Evolutionary conservation across 2,888 invertebrate species (phyloP), one percentile per base, ranked within the genome.

Genomic region (Melanostoma scalare): DNA sequence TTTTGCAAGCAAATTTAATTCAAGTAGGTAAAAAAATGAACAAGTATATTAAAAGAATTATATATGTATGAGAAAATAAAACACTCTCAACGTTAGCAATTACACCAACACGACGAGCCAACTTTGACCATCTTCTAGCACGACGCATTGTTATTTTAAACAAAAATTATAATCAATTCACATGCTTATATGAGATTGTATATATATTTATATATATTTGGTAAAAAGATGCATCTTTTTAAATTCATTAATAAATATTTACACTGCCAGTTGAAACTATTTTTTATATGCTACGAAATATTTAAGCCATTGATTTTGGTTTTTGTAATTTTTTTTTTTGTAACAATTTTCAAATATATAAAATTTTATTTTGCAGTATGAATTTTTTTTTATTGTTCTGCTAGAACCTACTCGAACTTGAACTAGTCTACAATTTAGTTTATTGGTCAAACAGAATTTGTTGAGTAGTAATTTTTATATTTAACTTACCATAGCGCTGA

Each of bases 401-500:
- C 74, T 79, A 79, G 65, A 79, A 79, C 84, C 84, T 84, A 84
- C 84, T 79, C 52, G 74, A 84, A 84, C 71, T 84, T 75, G 58
- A 71, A 61, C 84, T 84, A 84, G 46, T 65, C 84, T 84, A 84
- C 84, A 55, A 68, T 84, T 63, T 33, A 58, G 48, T 48, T 63
- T 48, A 48, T 63, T 78, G 72, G 52, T 81, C 65, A 77, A 82
- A 82, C 63, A 73, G 61, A 77, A 73, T 74, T 61, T 75, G 33
- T 61, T 55, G 61, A 65, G 68, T 72, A 72, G 77, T 65, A 78
- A 78, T 73, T 46, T 52, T 50, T 77, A 48, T 20, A 20, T 20
- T 55, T 69, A 69, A 86, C 86, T 86, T 86, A 86, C 86, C 86
- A 80, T 84, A 81, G 48, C 75, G 86, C 86, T 85, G 86, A 81